These are phyloP conservation scores for Boloria selene DNA, from an alignment of 2,888 invertebrate genomes.

Conservation along the genomic window DNA sequence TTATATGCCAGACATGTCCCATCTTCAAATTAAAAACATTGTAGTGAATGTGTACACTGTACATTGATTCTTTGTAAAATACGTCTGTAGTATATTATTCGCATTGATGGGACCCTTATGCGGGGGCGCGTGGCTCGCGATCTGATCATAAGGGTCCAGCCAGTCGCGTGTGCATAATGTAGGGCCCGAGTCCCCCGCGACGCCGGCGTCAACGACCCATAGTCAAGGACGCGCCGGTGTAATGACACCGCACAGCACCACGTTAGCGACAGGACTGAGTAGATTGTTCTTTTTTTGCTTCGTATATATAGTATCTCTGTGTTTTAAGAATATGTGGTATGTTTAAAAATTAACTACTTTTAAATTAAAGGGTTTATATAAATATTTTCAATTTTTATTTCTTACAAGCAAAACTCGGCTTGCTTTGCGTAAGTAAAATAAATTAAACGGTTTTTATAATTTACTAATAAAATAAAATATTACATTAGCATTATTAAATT, in stretches of 20 bases:
- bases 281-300: conserved; percentile 26
- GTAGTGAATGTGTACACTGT: too few relatives aligned
- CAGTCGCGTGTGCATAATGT: conserved; percentile 64
- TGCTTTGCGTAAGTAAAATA: too few relatives aligned
- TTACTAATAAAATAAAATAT: too few relatives aligned
- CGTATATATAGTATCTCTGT: conserved; percentile 4
- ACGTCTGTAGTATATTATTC: conserved; percentile 6
- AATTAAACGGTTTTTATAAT: too few relatives aligned
- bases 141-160: conserved; percentile 53
- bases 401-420: too few relatives aligned
- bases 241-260: conserved; percentile 38
- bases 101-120: conserved; percentile 32
- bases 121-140: conserved; percentile 53
- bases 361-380: too few relatives aligned
- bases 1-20: not conserved
- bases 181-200: conserved; percentile 54
- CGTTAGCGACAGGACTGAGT: conserved; percentile 24
- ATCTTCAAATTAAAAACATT: too few relatives aligned
- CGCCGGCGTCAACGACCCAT: conserved; percentile 71
- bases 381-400: too few relatives aligned
- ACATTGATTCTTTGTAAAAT: conserved; percentile 1
- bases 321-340: too few relatives aligned
- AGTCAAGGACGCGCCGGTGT: conserved; percentile 64
- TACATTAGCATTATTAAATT: too few relatives aligned
- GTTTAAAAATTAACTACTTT: too few relatives aligned